A percentile compares a stretch with the other conserved stretches of the same genome.
Conservation (phyloP, 92 coral and sea anemone species). For the Siderastrea radians region DNA sequence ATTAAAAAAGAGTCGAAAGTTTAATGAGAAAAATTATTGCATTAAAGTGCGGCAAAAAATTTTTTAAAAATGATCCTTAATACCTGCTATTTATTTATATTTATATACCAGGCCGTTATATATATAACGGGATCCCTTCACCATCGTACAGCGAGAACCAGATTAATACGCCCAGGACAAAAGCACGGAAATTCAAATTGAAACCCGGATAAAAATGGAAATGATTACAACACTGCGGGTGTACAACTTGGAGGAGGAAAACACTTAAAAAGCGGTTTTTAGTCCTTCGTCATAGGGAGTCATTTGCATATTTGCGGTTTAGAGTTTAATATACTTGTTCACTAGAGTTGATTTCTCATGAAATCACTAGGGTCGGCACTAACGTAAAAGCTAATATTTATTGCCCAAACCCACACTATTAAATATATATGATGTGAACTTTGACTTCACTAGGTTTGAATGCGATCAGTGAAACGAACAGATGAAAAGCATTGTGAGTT, state of each 20-base stretch:
- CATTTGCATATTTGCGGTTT: constrained; percentile 55
- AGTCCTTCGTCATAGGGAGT: constrained; percentile 32
- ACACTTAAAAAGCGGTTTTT: constrained; percentile 53
- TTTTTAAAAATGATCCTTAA: constrained; percentile 2
- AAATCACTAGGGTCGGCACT: constrained; percentile 32
- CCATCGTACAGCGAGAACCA: not conserved
- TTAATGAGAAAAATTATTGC: constrained; percentile 45
- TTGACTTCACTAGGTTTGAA: not conserved
- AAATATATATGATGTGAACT: constrained; percentile 45
- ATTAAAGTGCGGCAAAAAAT: constrained; percentile 1
- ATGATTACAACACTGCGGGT: constrained; percentile 52
- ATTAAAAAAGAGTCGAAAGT: constrained; percentile 12
- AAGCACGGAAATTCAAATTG: constrained; percentile 34
- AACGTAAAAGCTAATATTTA: constrained; percentile 51
- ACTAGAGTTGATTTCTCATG: constrained; percentile 30
- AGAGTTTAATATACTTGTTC: constrained; percentile 59
- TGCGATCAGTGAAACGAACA: not conserved
- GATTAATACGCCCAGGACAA: not conserved
- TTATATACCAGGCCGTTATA: constrained; percentile 42
- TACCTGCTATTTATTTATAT: constrained; percentile 1
- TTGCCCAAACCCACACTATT: constrained; percentile 28
- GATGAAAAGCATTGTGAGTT: not conserved
- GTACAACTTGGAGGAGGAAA: constrained; percentile 27
- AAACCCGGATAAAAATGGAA: constrained; percentile 10
- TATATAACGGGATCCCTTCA: constrained; percentile 17